A percentile compares a stretch with the other conserved stretches of the same genome.
These are phyloP conservation scores for Drosophila sordidula DNA, from an alignment of 2,888 invertebrate genomes.

Conservation along the genomic window DNA sequence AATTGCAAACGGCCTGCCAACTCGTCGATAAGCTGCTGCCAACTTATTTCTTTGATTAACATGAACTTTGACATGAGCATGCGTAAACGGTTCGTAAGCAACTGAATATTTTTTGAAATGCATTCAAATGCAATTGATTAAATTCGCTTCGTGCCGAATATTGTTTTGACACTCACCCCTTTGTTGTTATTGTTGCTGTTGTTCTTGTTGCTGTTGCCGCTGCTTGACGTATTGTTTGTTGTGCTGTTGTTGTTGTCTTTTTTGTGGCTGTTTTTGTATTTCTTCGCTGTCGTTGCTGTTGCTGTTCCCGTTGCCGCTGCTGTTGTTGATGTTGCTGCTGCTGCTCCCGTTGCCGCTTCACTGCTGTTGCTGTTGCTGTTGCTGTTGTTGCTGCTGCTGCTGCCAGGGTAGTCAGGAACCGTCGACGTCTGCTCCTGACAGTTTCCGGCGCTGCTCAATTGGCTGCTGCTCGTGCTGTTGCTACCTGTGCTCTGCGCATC, in stretches of 20 bases:
- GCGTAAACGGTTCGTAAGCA: no score
- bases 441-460: constrained; percentile 34
- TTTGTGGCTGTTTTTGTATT: constrained; percentile 63
- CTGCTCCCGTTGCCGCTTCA: constrained; percentile 30
- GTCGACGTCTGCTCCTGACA: constrained; percentile 54
- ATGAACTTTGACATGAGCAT: constrained; percentile 14
- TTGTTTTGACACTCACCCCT: constrained; percentile 48
- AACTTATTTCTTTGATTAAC: not conserved
- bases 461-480: constrained; percentile 63
- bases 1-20: no score
- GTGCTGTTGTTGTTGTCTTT: constrained; percentile 56
- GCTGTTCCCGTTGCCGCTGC: constrained; percentile 9
- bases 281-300: constrained; percentile 37
- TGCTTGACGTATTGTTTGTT: constrained; percentile 32
- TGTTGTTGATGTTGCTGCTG: constrained; percentile 17
- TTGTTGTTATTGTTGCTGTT: constrained; percentile 60
- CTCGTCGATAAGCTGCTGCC: no score
- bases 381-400: constrained; percentile 38
- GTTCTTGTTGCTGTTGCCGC: constrained; percentile 32
- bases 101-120: no score
- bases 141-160: not conserved
- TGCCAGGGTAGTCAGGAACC: constrained; percentile 43
- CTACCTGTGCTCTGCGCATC: constrained; percentile 81
- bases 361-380: constrained; percentile 34
- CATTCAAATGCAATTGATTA: no score